These are phyloP conservation scores for Lates japonicus DNA, from an alignment of 2,797 vertebrate genomes.

Conservation along the genomic window DNA sequence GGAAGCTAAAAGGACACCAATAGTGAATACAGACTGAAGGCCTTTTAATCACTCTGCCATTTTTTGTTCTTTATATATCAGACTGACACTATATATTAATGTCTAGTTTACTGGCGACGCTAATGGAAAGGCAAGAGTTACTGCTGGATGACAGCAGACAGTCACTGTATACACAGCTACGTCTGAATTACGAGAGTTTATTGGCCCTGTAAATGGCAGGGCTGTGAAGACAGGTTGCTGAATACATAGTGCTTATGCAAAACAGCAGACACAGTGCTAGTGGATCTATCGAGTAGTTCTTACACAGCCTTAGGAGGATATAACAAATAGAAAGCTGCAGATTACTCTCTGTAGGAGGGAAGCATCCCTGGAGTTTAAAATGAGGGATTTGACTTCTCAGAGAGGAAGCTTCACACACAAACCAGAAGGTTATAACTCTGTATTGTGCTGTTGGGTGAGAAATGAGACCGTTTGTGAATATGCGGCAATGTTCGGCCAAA, in stretches of 20 bases:
- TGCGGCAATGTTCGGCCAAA: constrained; percentile 6
- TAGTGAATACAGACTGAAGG: constrained; percentile 40
- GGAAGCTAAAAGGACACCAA: constrained; percentile 62
- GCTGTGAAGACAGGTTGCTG: constrained; percentile 59
- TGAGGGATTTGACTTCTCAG: constrained; percentile 64
- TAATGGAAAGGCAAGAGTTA: constrained; percentile 72
- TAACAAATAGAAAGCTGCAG: constrained; percentile 77
- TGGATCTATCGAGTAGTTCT: constrained; percentile 68
- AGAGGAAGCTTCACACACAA: constrained; percentile 49
- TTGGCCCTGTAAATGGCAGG: constrained; percentile 67
- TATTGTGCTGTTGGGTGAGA: constrained; percentile 20
- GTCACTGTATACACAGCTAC: constrained; percentile 45
- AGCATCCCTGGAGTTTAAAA: constrained; percentile 73
- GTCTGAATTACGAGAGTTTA: constrained; percentile 70
- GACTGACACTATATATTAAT: constrained; percentile 62
- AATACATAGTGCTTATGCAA: constrained; percentile 76
- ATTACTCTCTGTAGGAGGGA: constrained; percentile 74
- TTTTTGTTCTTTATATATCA: constrained; percentile 72
- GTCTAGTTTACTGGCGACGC: constrained; percentile 57
- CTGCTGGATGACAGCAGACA: constrained; percentile 58
- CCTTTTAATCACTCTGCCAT: constrained; percentile 70
- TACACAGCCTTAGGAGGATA: constrained; percentile 73
- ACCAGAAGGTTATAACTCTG: constrained; percentile 55
- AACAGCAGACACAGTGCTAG: constrained; percentile 63
- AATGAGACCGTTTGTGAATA: constrained; percentile 10